These are phyloP conservation scores for Acromyrmex echinatior DNA, from an alignment of 1,140 invertebrate genomes.

Conservation along the genomic window DNA sequence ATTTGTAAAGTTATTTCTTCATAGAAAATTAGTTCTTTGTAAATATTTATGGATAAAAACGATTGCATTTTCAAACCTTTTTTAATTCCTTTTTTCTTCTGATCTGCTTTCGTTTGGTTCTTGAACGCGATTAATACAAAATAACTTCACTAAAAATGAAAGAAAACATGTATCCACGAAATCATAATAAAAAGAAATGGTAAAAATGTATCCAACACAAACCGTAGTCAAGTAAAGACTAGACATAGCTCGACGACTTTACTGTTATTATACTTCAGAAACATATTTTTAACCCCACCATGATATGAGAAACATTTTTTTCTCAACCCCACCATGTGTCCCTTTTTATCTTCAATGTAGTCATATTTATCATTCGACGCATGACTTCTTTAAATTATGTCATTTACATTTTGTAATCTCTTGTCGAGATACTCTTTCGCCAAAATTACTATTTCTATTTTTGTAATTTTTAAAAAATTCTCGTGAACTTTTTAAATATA, in stretches of 20 bases:
- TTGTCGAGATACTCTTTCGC: not conserved
- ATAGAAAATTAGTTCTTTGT: not conserved
- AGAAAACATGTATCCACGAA: not conserved
- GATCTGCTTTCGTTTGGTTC: not conserved
- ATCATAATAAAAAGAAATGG: not conserved
- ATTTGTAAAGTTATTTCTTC: not conserved
- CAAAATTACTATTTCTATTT: not conserved
- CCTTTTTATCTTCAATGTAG: conserved; percentile 27
- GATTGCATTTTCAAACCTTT: not conserved
- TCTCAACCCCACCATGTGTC: not conserved
- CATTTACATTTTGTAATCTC: not conserved
- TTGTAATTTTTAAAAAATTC: not conserved
- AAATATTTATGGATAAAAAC: not conserved
- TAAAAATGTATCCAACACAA: not conserved
- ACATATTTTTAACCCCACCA: conserved; percentile 6
- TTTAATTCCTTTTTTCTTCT: not conserved
- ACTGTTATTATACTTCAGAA: conserved; percentile 1
- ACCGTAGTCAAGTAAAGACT: conserved; percentile 38
- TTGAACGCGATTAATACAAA: not conserved
- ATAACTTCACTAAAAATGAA: not conserved
- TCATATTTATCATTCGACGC: not conserved
- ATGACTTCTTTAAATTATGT: not conserved
- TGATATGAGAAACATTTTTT: not conserved
- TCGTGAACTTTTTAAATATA: not conserved
- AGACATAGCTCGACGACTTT: not conserved